phyloP scores from a whole-genome alignment of 2,113 vertebrate genomes.

The Atrichornis clamosus region DNA sequence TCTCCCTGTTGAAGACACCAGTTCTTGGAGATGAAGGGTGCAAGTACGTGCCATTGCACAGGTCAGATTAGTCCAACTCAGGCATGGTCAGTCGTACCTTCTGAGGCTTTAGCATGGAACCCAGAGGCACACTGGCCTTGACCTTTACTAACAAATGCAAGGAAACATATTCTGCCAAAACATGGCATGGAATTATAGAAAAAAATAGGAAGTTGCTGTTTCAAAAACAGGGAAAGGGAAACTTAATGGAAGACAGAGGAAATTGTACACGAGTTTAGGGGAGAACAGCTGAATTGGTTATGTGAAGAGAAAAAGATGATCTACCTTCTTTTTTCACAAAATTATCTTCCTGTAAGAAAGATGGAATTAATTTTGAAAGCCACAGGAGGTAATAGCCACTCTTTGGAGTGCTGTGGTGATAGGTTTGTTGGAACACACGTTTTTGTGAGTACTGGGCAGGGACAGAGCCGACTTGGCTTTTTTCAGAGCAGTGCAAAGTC shows the following conservation, averaged over 20 bases:
- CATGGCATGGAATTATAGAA: neutral
- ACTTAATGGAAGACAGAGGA: neutral
- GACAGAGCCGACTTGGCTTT: neutral
- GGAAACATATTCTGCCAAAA: neutral
- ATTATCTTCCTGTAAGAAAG: neutral
- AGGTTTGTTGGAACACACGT: neutral
- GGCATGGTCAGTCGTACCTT: neutral
- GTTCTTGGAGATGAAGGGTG: neutral
- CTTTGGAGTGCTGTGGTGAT: neutral
- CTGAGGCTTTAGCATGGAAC: neutral
- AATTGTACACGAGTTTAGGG: neutral
- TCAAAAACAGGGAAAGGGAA: neutral
- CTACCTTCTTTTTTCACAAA: neutral
- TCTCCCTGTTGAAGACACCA: neutral
- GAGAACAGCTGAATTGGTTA: neutral
- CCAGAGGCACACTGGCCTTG: neutral
- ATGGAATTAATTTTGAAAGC: neutral
- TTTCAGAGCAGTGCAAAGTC: neutral
- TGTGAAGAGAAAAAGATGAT: neutral
- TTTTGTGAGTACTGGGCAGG: neutral
- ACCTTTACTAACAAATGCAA: neutral
- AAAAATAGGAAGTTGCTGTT: neutral
- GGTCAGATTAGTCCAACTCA: neutral
- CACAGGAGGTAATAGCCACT: neutral
- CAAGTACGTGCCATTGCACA: rapidly evolving